Conservation (phyloP, 2,888 invertebrate species). For the Ormyrus rosae region DNA sequence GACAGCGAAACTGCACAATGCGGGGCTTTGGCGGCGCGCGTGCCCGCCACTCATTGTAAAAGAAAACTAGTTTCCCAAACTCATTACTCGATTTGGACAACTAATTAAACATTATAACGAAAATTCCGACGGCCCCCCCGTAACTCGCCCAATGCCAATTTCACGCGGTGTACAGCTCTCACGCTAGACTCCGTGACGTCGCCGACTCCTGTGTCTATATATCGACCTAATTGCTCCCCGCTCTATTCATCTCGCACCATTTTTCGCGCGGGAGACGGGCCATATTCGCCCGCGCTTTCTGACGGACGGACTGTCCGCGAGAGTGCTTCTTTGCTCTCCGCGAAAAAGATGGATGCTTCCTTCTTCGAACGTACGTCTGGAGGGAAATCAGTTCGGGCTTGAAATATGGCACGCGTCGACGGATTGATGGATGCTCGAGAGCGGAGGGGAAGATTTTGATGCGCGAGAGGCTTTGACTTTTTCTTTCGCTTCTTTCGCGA, state of each 20-base stretch:
- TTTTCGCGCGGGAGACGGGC: background rate
- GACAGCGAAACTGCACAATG: too few relatives aligned
- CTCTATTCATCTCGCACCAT: background rate
- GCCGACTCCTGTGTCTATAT: background rate
- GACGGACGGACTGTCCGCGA: background rate
- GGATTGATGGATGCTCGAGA: too few relatives aligned
- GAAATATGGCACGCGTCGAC: too few relatives aligned
- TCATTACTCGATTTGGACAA: slow-evolving; percentile 11
- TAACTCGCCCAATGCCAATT: background rate
- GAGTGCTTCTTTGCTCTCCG: background rate
- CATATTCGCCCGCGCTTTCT: background rate
- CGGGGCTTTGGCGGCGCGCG: background rate
- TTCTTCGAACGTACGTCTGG: too few relatives aligned
- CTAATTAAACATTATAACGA: slow-evolving; percentile 27
- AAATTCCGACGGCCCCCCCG: background rate
- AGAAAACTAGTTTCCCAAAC: slow-evolving; percentile 27
- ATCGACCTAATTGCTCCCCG: slow-evolving; percentile 26
- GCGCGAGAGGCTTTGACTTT: too few relatives aligned
- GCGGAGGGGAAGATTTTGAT: too few relatives aligned
- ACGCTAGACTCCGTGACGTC: background rate
- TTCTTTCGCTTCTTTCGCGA: too few relatives aligned
- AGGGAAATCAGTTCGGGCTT: too few relatives aligned
- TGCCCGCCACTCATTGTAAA: background rate
- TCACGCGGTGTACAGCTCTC: background rate
- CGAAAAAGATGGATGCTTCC: too few relatives aligned